Conservation (phyloP, 2,888 invertebrate species). For the Notodonta ziczac region DNA sequence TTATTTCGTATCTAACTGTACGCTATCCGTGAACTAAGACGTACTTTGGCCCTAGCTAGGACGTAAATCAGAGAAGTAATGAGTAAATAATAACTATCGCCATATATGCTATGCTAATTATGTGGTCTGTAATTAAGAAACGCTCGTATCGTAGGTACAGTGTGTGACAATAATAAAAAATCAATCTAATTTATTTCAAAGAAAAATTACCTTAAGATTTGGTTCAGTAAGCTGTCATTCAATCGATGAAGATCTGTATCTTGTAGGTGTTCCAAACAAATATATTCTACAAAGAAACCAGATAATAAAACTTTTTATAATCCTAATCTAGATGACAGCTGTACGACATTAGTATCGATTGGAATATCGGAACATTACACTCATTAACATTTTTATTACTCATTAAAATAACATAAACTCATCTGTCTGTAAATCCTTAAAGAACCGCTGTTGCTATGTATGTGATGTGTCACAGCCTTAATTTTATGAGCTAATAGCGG, state of each 20-base stretch:
- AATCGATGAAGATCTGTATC: too few species aligned
- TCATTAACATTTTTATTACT: conserved; percentile 25
- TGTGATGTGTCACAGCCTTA: conserved; percentile 8
- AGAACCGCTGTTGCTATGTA: conserved; percentile 7
- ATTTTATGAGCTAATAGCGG: background rate
- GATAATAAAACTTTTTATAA: conserved; percentile 6
- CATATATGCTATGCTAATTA: too few species aligned
- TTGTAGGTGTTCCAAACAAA: background rate
- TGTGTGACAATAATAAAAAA: too few species aligned
- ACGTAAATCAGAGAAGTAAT: background rate
- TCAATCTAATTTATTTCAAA: too few species aligned
- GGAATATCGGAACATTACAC: conserved; percentile 13
- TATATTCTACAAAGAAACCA: background rate
- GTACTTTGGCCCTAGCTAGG: background rate
- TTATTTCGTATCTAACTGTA: background rate
- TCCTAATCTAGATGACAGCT: conserved; percentile 3
- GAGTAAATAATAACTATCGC: too few species aligned
- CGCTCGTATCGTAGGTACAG: too few species aligned
- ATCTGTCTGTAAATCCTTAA: conserved; percentile 20
- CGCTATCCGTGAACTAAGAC: background rate
- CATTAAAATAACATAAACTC: conserved; percentile 21
- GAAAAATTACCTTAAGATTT: too few species aligned
- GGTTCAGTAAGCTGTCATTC: too few species aligned
- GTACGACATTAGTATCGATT: conserved; percentile 2
- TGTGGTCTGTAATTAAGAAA: too few species aligned